These are phyloP conservation scores for Netelia fuscicornis DNA, from an alignment of 2,888 invertebrate genomes.

Conservation along the genomic window DNA sequence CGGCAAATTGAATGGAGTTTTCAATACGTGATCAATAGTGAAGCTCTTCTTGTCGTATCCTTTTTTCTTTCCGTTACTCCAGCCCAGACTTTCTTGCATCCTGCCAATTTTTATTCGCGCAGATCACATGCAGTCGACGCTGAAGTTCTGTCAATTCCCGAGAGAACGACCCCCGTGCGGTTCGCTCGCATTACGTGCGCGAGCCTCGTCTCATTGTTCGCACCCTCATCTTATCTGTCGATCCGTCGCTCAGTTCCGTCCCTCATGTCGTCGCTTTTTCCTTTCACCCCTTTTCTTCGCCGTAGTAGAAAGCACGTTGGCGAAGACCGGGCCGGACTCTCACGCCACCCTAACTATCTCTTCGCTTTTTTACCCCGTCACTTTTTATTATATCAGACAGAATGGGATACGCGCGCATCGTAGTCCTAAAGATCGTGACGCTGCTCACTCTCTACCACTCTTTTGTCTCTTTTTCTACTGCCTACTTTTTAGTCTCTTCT, in stretches of 20 bases:
- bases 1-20: conserved; percentile 15
- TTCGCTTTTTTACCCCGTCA: not conserved
- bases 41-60: not conserved
- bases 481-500: conserved; percentile 17
- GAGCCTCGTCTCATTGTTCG: conserved; percentile 57
- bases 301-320: conserved; percentile 16
- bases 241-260: conserved; percentile 24
- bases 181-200: conserved; percentile 54
- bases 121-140: conserved; percentile 15
- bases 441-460: conserved; percentile 13
- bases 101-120: conserved; percentile 50
- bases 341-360: conserved; percentile 17
- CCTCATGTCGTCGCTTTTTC: not conserved
- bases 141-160: conserved; percentile 11
- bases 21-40: not conserved
- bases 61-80: not conserved
- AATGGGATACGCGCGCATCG: conserved; percentile 20
- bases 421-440: conserved; percentile 13
- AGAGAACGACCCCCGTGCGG: conserved; percentile 6
- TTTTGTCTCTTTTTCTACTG: conserved; percentile 31
- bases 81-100: not conserved
- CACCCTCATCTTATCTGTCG: conserved; percentile 46
- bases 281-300: conserved; percentile 11
- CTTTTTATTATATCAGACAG: conserved; percentile 51
- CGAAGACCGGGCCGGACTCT: conserved; percentile 28